Conservation (phyloP, 2,113 vertebrate species). For the Nesogale talazaci region DNA sequence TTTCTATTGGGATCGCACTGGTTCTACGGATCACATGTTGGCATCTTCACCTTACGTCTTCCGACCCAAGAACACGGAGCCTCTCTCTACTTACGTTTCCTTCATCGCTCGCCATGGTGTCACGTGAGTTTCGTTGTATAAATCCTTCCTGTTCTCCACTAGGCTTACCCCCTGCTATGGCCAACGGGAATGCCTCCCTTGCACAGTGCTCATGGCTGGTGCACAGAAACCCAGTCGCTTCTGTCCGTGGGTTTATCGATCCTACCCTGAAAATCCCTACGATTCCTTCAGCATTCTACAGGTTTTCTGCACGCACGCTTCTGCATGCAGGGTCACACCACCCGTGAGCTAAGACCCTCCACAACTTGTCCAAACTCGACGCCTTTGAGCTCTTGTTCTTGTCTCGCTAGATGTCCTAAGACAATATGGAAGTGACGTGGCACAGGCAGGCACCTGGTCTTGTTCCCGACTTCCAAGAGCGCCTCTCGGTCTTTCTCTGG, state of each 20-base stretch:
- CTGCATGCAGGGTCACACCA: too few relatives aligned
- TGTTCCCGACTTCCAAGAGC: neutral
- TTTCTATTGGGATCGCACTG: neutral
- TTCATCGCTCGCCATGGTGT: neutral
- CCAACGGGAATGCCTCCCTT: neutral
- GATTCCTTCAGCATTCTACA: too few relatives aligned
- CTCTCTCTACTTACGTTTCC: too few relatives aligned
- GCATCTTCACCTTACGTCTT: neutral
- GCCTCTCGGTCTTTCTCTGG: neutral
- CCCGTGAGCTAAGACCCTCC: too few relatives aligned
- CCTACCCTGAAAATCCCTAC: too few relatives aligned
- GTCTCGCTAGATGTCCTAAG: too few relatives aligned
- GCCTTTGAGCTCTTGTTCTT: neutral
- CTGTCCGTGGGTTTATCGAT: too few relatives aligned
- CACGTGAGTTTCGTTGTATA: neutral
- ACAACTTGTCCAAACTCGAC: neutral
- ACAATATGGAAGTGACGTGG: neutral
- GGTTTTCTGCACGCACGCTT: too few relatives aligned
- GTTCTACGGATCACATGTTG: neutral
- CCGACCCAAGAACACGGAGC: too few relatives aligned
- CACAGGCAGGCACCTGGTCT: neutral
- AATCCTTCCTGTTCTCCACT: neutral
- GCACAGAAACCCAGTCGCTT: neutral
- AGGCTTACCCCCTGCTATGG: neutral
- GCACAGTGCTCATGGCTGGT: neutral